A percentile compares a stretch with the other conserved stretches of the same genome.
Evolutionary conservation across 2,113 vertebrate species (phyloP).

Genomic region (Prunella fulvescens): DNA sequence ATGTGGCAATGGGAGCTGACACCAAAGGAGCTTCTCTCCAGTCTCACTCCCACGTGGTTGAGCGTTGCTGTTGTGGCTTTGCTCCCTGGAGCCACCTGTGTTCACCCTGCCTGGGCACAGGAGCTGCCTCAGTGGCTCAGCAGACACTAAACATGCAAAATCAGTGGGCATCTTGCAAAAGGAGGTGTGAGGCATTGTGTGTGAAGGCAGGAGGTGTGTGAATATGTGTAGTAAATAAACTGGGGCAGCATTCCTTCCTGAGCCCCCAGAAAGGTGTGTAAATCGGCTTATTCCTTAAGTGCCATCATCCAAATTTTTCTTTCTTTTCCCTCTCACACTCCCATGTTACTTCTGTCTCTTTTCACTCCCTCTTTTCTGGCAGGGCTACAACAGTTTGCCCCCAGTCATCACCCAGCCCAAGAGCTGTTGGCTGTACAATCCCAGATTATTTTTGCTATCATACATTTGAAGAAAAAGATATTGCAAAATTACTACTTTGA

Average conservation of each 20-base stretch:
- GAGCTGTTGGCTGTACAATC: neutral
- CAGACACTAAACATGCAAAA: neutral
- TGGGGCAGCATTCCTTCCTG: neutral
- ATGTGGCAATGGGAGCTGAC: rapidly evolving
- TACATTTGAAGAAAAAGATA: neutral
- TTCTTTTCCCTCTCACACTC: neutral
- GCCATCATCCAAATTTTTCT: neutral
- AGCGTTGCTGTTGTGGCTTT: rapidly evolving
- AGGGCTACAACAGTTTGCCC: neutral
- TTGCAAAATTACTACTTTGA: neutral
- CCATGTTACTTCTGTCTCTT: neutral
- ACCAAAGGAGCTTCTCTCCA: neutral
- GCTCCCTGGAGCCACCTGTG: rapidly evolving
- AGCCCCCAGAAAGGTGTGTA: neutral
- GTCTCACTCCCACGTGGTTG: rapidly evolving
- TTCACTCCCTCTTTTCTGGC: neutral
- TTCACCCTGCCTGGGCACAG: neutral
- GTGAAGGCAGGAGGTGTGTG: neutral
- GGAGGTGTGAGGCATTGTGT: neutral
- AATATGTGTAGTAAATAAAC: neutral
- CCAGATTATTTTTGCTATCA: neutral
- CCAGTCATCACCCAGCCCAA: neutral
- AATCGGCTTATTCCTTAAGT: neutral
- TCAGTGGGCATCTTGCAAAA: neutral
- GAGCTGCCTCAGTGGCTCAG: neutral